phyloP scores from a whole-genome alignment of 2,113 vertebrate species.

The Triplophysa tibetana region DNA sequence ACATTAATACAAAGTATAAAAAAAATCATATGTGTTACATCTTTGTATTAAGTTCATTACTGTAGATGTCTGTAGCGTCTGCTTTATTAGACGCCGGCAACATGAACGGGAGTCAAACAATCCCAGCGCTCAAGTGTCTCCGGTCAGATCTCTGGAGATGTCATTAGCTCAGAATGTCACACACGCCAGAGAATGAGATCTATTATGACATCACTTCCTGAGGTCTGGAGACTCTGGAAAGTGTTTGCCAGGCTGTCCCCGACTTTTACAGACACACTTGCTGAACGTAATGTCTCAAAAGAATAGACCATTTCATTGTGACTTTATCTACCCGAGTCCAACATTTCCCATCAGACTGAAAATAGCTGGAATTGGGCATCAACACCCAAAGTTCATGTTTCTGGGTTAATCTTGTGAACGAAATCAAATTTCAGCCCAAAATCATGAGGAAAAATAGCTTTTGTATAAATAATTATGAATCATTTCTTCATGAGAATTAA shows the following conservation, averaged over 20 bases:
- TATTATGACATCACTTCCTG: conserved; percentile 60
- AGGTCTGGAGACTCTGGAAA: conserved; percentile 47
- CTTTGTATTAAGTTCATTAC: no score
- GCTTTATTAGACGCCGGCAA: neutral
- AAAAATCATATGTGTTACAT: no score
- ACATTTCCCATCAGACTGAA: neutral
- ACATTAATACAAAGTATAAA: no score
- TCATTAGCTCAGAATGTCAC: conserved; percentile 53
- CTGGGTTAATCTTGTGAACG: neutral
- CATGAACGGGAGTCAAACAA: conserved; percentile 21
- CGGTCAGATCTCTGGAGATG: conserved; percentile 31
- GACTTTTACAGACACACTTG: conserved; percentile 6
- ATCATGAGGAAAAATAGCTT: neutral
- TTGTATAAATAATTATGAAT: neutral
- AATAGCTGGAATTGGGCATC: neutral
- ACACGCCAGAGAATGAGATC: conserved; percentile 45
- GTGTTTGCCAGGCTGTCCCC: conserved; percentile 21
- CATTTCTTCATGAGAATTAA: no score
- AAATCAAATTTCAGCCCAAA: neutral
- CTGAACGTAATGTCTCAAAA: neutral
- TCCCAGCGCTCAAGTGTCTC: conserved; percentile 2
- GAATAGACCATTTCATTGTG: neutral
- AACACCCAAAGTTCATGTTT: neutral
- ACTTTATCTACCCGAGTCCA: neutral
- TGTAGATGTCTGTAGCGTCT: no score